Evolutionary conservation across 2,797 vertebrate species (phyloP).

Genomic region (Sebastiscus tertius): DNA sequence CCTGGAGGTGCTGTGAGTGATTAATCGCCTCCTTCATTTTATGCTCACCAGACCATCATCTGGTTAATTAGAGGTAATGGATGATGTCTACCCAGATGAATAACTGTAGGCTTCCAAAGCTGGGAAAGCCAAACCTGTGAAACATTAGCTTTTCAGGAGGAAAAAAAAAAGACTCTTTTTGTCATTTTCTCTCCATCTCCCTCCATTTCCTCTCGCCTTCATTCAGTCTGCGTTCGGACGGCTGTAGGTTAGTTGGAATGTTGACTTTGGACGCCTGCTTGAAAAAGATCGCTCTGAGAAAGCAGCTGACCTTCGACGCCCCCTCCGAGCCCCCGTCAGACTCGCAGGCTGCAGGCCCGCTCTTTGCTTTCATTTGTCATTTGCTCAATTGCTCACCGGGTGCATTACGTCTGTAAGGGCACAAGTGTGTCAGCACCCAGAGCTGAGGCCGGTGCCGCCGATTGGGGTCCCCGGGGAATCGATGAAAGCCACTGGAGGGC

Average conservation of each 20-base stretch:
- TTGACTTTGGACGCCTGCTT: slow-evolving; percentile 78
- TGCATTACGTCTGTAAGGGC: slow-evolving; percentile 34
- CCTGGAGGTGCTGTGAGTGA: slow-evolving; percentile 63
- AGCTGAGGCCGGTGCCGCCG: slow-evolving; percentile 18
- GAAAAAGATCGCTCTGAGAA: slow-evolving; percentile 77
- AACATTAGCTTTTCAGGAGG: slow-evolving; percentile 51
- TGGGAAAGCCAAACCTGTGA: slow-evolving; percentile 64
- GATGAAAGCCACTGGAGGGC: neutral
- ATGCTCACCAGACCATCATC: slow-evolving; percentile 85
- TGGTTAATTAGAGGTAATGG: slow-evolving; percentile 81
- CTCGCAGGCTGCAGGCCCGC: slow-evolving; percentile 28
- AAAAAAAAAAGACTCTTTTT: slow-evolving; percentile 17
- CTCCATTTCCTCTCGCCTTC: slow-evolving; percentile 53
- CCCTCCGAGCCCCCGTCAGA: slow-evolving; percentile 33
- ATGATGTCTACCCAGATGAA: slow-evolving; percentile 74
- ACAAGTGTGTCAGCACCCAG: slow-evolving; percentile 44
- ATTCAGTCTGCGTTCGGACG: slow-evolving; percentile 27
- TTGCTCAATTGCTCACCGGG: slow-evolving; percentile 56
- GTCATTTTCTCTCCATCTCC: slow-evolving; percentile 40
- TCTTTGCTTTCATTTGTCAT: slow-evolving; percentile 62
- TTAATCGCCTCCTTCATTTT: slow-evolving; percentile 77
- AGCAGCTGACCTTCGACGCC: slow-evolving; percentile 56
- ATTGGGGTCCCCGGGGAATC: slow-evolving; percentile 14
- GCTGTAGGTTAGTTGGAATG: slow-evolving; percentile 71
- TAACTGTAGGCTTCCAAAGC: slow-evolving; percentile 53